phyloP scores from a whole-genome alignment of 2,113 vertebrate genomes.

The Dromaius novaehollandiae region DNA sequence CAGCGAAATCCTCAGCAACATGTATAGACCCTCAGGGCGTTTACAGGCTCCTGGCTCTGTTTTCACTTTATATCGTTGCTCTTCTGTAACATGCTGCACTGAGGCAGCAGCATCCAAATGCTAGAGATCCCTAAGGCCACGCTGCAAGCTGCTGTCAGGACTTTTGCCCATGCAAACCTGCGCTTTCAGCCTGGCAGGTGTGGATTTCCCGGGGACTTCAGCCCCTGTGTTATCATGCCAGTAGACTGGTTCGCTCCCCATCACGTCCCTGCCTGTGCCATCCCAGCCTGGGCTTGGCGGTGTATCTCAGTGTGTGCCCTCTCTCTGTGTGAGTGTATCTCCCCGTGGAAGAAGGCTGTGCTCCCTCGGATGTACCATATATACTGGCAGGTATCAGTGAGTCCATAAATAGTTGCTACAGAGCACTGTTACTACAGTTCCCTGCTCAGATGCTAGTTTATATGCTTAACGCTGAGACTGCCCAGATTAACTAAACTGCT shows the following conservation, averaged over 20 bases:
- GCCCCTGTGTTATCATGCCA: not conserved
- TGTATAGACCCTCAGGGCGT: not conserved
- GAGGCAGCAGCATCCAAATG: not conserved
- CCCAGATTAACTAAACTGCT: not conserved
- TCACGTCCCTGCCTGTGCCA: not conserved
- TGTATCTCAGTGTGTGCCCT: not conserved
- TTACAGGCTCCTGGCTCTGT: not conserved
- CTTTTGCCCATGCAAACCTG: not conserved
- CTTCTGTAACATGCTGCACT: not conserved
- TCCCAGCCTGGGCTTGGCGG: too few species aligned
- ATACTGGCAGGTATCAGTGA: not conserved
- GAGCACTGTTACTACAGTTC: rapidly evolving
- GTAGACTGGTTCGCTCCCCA: not conserved
- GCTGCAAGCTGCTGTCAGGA: not conserved
- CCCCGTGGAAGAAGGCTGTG: not conserved
- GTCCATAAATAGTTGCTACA: not conserved
- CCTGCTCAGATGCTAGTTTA: not conserved
- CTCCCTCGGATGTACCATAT: not conserved
- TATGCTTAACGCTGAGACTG: not conserved
- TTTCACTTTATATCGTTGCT: not conserved
- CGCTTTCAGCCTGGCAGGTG: not conserved
- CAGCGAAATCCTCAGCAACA: not conserved
- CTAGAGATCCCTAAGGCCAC: rapidly evolving
- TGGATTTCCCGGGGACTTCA: not conserved
- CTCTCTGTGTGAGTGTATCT: not conserved